Percentiles rank a stretch among this genome's conserved stretches.
Evolutionary conservation across 2,888 invertebrate genomes (phyloP).

Genomic region (Embidobia sp.): DNA sequence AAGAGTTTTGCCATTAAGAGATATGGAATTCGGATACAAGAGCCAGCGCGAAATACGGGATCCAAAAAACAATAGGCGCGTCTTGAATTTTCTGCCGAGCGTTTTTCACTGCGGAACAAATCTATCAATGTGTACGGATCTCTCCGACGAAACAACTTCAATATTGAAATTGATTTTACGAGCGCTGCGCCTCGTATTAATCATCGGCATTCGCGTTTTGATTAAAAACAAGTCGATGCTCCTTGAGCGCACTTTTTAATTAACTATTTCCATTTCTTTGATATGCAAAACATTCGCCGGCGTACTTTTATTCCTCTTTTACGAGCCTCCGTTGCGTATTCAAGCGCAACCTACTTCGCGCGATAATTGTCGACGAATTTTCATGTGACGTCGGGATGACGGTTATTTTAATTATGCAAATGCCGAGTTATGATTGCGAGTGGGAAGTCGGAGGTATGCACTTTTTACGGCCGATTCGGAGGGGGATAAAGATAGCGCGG

Average conservation of each 20-base stretch:
- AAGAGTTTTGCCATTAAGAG: too few species aligned
- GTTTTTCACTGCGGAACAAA: too few species aligned
- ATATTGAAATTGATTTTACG: conserved; percentile 14
- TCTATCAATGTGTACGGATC: too few species aligned
- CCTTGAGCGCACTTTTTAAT: conserved; percentile 18
- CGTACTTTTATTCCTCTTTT: conserved; percentile 1
- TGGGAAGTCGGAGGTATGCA: background rate
- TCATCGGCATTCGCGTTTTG: conserved; percentile 16
- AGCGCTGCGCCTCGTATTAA: conserved; percentile 11
- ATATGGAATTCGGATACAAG: too few species aligned
- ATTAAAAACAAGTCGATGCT: conserved; percentile 25
- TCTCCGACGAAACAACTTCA: background rate
- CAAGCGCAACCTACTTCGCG: background rate
- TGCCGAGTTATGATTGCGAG: conserved; percentile 1
- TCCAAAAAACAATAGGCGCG: too few species aligned
- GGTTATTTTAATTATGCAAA: conserved; percentile 20
- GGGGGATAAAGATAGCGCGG: background rate
- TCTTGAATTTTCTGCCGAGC: too few species aligned
- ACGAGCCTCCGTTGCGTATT: background rate
- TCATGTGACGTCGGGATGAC: background rate
- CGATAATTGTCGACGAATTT: conserved; percentile 1
- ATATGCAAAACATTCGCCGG: conserved; percentile 14
- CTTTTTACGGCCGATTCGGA: background rate
- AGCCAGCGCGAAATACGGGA: too few species aligned
- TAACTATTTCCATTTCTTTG: conserved; percentile 22